These are phyloP conservation scores for Horisme vitalbata DNA, from an alignment of 2,888 invertebrate genomes.

Conservation along the genomic window DNA sequence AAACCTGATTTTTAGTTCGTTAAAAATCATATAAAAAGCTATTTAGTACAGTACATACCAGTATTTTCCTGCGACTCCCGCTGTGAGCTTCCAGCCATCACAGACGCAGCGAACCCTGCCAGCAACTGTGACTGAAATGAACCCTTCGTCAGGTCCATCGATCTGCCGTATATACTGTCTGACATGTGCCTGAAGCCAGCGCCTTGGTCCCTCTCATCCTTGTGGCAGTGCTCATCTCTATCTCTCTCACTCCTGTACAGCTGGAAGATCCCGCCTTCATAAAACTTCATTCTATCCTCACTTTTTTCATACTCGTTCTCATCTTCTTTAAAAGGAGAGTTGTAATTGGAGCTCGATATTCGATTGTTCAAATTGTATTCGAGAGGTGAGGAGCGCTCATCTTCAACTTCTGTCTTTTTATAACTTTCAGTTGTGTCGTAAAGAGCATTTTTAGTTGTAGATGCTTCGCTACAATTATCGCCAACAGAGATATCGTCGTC, in stretches of 20 bases:
- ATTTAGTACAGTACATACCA: no score
- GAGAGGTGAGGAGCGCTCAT: conserved; percentile 54
- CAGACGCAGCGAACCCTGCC: conserved; percentile 71
- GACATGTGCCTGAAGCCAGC: conserved; percentile 57
- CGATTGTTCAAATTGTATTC: conserved; percentile 57
- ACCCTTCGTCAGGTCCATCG: conserved; percentile 70
- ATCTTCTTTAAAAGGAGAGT: conserved; percentile 70
- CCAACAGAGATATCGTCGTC: conserved; percentile 76
- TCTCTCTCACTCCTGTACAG: conserved; percentile 65
- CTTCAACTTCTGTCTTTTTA: conserved; percentile 51
- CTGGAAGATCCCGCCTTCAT: conserved; percentile 69
- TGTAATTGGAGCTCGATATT: conserved; percentile 58
- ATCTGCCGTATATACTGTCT: conserved; percentile 68
- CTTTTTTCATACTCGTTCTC: conserved; percentile 61
- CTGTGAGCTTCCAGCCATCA: conserved; percentile 68
- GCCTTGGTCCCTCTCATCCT: conserved; percentile 51
- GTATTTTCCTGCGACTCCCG: conserved; percentile 63
- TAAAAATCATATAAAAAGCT: no score
- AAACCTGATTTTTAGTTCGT: no score
- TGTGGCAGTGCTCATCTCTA: conserved; percentile 47
- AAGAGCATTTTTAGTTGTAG: conserved; percentile 45
- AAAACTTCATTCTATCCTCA: conserved; percentile 64
- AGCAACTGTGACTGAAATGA: conserved; percentile 72
- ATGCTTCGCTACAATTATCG: conserved; percentile 71
- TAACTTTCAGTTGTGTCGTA: conserved; percentile 42